Base-by-base conservation (phyloP, 1,140 invertebrate genomes). In the Eumeta japonica region DNA sequence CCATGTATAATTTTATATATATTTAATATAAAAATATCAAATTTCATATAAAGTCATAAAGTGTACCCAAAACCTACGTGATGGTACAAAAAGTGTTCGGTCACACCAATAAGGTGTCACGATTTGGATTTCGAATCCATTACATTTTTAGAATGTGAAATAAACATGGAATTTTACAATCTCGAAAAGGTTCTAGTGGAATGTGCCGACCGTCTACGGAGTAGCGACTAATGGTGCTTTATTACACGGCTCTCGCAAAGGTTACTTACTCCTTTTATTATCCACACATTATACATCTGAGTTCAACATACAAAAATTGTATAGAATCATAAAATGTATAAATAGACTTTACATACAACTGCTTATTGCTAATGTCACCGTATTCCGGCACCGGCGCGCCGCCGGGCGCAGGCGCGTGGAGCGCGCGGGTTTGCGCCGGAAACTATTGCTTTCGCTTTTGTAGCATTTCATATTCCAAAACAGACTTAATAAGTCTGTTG, bases 11-110 rank as follows among this genome's bases (percentile, higher is more conserved):
- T 71, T 24, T 70, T 71, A 74, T 74, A 74, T 74, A 74, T 74
- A 71, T 74, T 74, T 62, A 71, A 71, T 74, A 74, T 65, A 74
- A 74, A 74, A 74, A 74, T 74, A 74, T 74, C 62, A 71, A 74
- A 74, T 74, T 73, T 74, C 54, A 74, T 74, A 74, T 74, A 74
- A 73, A 73, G 68, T 73, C 68, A 70, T 70, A 73, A 74, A 74
- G 66, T 74, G 70, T 74, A 74, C 70, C 70, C 70, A 74, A 74
- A 74, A 74, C 65, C 70, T 74, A 74, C 70, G 62, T 67, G 63
- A 67, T 74, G 70, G 70, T 74, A 72, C 70, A 66, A 71, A 71
- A 70, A 60, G 65, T 66, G 58, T 46, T 62, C 50, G 33, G 43
- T 55, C 41, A 55, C 63, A 58, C 66, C 66, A 56, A 68, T 66